Percentiles rank a stretch among this genome's conserved stretches.
phyloP scores from a whole-genome alignment of 2,888 invertebrate species.

The Acronicta leporina region DNA sequence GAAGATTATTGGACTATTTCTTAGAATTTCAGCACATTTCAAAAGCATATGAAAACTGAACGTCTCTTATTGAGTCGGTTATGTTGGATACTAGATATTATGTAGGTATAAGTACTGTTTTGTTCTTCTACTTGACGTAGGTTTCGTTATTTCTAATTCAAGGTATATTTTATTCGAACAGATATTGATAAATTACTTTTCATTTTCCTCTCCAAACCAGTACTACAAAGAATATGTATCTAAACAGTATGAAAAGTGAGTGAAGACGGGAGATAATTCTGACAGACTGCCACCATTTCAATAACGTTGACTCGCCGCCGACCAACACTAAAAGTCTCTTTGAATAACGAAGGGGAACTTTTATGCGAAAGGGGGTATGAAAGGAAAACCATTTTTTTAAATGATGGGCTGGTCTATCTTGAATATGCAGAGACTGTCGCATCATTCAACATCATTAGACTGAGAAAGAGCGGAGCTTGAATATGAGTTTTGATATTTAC shows the following conservation, averaged over 20 bases:
- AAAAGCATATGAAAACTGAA: too few species aligned
- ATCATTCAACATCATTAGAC: constrained; percentile 85
- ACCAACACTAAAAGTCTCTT: constrained; percentile 78
- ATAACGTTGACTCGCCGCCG: constrained; percentile 65
- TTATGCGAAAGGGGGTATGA: constrained; percentile 78
- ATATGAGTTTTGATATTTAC: constrained; percentile 66
- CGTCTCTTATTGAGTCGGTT: too few species aligned
- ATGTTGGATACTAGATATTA: too few species aligned
- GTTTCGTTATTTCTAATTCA: background rate
- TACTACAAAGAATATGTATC: constrained; percentile 23
- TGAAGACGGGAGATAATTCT: constrained; percentile 63
- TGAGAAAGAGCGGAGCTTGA: constrained; percentile 70
- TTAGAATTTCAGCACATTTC: too few species aligned
- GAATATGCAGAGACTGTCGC: constrained; percentile 81
- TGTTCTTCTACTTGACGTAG: too few species aligned
- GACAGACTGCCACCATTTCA: constrained; percentile 64
- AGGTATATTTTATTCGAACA: background rate
- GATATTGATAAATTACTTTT: constrained; percentile 6
- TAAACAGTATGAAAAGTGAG: constrained; percentile 46
- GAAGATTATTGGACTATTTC: too few species aligned
- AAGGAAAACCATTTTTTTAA: constrained; percentile 83
- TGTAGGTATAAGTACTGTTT: too few species aligned
- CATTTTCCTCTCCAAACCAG: constrained; percentile 12
- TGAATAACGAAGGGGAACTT: constrained; percentile 84
- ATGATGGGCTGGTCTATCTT: constrained; percentile 79